Percentiles rank a stretch among this genome's conserved stretches.
These are phyloP conservation scores for Colinus virginianus DNA, from an alignment of 2,113 vertebrate genomes.

Conservation along the genomic window DNA sequence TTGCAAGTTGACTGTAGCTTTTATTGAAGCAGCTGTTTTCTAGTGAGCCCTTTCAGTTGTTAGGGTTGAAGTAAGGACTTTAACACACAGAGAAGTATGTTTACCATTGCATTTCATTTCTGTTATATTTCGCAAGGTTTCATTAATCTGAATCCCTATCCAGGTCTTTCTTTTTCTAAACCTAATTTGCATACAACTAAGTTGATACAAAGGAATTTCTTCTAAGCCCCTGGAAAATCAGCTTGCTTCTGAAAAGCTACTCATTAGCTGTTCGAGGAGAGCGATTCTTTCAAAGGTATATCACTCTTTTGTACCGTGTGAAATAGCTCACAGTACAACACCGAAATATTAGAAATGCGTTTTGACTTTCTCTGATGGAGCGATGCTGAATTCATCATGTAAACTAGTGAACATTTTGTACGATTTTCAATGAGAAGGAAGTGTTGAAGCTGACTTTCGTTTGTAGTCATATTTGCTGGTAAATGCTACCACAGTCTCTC, in stretches of 20 bases:
- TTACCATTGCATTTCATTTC: slow-evolving; percentile 31
- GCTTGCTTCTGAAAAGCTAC: slow-evolving; percentile 55
- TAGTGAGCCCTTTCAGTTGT: slow-evolving; percentile 25
- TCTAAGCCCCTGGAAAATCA: slow-evolving; percentile 50
- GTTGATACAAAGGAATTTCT: slow-evolving; percentile 61
- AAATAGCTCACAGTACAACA: slow-evolving; percentile 35
- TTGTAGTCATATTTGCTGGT: slow-evolving; percentile 12
- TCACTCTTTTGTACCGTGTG: slow-evolving; percentile 34
- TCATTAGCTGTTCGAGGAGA: slow-evolving; percentile 53
- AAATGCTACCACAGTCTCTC: slow-evolving; percentile 12
- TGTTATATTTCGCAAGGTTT: slow-evolving; percentile 26
- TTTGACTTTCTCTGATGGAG: slow-evolving; percentile 51
- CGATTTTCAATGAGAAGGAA: slow-evolving; percentile 49
- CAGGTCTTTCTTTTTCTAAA: slow-evolving; percentile 48
- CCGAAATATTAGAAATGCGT: slow-evolving; percentile 41
- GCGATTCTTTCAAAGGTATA: slow-evolving; percentile 44
- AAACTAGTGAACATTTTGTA: slow-evolving; percentile 30
- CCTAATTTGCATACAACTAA: slow-evolving; percentile 49
- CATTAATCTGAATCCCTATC: background rate
- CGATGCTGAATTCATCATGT: slow-evolving; percentile 36
- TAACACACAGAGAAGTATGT: slow-evolving; percentile 37
- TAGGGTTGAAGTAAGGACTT: slow-evolving; percentile 20
- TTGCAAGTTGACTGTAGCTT: slow-evolving; percentile 52
- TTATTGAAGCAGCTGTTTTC: slow-evolving; percentile 61
- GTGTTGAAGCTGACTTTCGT: slow-evolving; percentile 9